These are phyloP conservation scores for Carterocephalus palaemon DNA, from an alignment of 2,888 invertebrate genomes.

Conservation along the genomic window DNA sequence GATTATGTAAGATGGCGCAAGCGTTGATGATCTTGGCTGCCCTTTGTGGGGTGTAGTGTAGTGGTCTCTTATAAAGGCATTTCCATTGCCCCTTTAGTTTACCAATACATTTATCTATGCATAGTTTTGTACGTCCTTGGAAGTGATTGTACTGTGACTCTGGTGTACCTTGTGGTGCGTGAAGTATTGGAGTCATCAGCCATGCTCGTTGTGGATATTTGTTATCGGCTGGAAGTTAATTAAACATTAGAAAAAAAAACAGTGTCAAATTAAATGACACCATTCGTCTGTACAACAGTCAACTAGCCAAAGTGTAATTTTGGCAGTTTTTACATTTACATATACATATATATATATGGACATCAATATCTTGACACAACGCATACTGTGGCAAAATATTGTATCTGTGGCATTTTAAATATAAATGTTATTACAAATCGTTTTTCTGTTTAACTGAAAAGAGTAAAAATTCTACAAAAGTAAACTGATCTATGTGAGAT, in stretches of 20 bases:
- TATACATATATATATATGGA: too few relatives aligned
- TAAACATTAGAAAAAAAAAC: slow-evolving; percentile 2
- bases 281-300: too few relatives aligned
- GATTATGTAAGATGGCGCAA: slow-evolving; percentile 53
- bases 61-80: slow-evolving; percentile 48
- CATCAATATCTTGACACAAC: too few relatives aligned
- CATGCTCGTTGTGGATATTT: slow-evolving; percentile 55
- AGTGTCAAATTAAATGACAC: neutral
- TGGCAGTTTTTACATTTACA: too few relatives aligned
- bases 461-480: too few relatives aligned
- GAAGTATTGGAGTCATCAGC: slow-evolving; percentile 54
- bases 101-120: slow-evolving; percentile 48
- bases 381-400: too few relatives aligned
- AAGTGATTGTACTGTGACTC: slow-evolving; percentile 56
- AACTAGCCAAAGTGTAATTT: too few relatives aligned
- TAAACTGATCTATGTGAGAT: too few relatives aligned
- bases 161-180: slow-evolving; percentile 50
- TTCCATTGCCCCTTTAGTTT: slow-evolving; percentile 54
- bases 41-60: slow-evolving; percentile 53
- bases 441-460: too few relatives aligned
- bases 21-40: slow-evolving; percentile 57
- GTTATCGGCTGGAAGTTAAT: slow-evolving; percentile 42
- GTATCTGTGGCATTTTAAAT: too few relatives aligned
- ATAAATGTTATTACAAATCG: too few relatives aligned
- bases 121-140: slow-evolving; percentile 47